Percentiles rank a stretch among this genome's conserved stretches.
Evolutionary conservation across 2,113 vertebrate species (phyloP).

Genomic region (Conger conger): DNA sequence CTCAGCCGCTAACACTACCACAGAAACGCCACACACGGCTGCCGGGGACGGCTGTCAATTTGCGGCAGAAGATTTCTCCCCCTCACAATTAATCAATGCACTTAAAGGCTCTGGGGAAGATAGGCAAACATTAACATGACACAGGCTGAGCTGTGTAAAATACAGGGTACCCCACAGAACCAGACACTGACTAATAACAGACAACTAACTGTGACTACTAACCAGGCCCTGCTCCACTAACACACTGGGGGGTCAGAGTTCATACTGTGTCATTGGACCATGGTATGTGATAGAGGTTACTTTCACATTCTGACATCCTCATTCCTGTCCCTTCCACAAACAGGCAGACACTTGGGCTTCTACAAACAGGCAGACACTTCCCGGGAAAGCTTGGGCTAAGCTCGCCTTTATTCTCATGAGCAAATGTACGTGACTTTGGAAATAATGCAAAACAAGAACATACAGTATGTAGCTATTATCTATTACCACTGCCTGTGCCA

Average conservation of each 20-base stretch:
- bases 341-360: neutral
- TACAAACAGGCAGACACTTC: neutral
- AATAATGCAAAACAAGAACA: neutral
- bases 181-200: neutral
- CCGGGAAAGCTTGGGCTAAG: neutral
- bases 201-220: neutral
- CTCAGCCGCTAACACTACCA: neutral
- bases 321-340: no score
- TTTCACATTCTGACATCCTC: no score
- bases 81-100: slow-evolving; percentile 50
- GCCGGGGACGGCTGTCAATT: slow-evolving; percentile 37
- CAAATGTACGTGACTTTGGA: neutral
- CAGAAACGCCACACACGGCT: neutral
- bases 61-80: slow-evolving; percentile 34
- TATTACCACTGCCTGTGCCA: no score
- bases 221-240: neutral
- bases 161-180: neutral
- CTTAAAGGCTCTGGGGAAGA: slow-evolving; percentile 31
- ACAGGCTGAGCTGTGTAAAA: neutral
- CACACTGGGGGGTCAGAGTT: neutral
- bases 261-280: neutral
- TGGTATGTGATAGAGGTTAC: neutral
- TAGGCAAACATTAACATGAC: slow-evolving; percentile 47
- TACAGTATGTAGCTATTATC: no score
- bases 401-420: neutral